Base-by-base conservation (phyloP, 2,113 vertebrate species). In the Muntiacus reevesi region DNA sequence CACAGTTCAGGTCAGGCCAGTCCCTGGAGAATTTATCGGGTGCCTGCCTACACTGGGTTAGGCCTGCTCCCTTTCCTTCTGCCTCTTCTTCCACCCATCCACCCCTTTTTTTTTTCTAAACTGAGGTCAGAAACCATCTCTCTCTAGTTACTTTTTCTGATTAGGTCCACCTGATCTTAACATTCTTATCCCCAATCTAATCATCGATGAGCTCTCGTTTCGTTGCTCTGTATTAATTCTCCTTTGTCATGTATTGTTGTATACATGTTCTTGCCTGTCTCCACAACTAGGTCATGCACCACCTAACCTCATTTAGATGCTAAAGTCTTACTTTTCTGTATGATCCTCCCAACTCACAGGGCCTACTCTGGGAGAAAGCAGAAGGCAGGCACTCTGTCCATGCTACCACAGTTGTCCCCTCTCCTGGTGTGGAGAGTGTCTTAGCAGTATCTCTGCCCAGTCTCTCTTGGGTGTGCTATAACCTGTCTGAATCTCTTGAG, bases 341-440 rank as follows among this genome's bases (percentile, higher is more conserved):
- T 11, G 9, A 54, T 23, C 57, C n/a, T 74, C 74, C 54, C 57
- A 23, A 8, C 3, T 11, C 62, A 6, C 62, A 47, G 25, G 19
- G 59, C 28, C 54, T 52, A 1, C 7, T 71, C 7, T 43, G 54
- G 74, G 40, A 10, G 40, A 33, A 71, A 64, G 55, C 36, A n/a
- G 71, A 89, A 28, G 87, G 79, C 30, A 47, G 33, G 54, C 16
- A 0, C 12, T 85, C 54, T 17, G 3, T 25, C 40, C 5, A 1
- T 4, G 19, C 3, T 9, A 2, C 16, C 45, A 7, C 54, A 3
- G 2, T 0, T 3, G 3, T 60, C 16, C 15, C 27, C 23, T 52
- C 52, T 54, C 71, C 47, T 54, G 8, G 30, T 40, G 16, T 27
- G 33, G 40, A 14, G 27, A 12, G 9, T 3, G 7, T 52, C 27